Evolutionary conservation across 2,113 vertebrate genomes (phyloP), one percentile per base, ranked within the genome.

Genomic region (Rhipidura dahli): DNA sequence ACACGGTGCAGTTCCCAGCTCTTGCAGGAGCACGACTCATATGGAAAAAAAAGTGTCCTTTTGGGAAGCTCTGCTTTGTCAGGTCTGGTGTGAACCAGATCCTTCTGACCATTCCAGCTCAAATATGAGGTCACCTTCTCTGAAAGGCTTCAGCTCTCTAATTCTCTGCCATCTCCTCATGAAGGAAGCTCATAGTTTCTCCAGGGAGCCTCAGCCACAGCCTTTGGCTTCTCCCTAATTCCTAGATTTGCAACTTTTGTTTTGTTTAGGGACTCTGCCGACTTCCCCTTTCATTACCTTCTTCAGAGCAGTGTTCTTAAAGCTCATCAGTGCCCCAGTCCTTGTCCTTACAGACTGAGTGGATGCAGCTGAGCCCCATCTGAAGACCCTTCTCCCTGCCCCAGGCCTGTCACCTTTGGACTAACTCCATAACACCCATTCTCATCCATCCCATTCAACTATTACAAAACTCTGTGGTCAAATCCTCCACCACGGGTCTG

Each of bases 1-100:
- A 72, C 31, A 27, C 31, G 42, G 15, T 3, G 33, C 71, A 40
- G 39, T 78, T 89, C 73, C 82, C 61, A 72, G 87, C 91, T 78
- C 56, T 79, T 71, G 56, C 51, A 50, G 50, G 66, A 88, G 20
- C 33, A 28, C 92, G 82, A 93, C 82, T 96, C 92, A 95, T 28
- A 8, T 18, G 68, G 80, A 89, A 84, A 73, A 64, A 64, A 39
- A 92, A 20, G 47, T 64, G 75, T 78, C 81, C 69, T 89, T 94
- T 76, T 60, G 44, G 66, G 70, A 72, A 94, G 44, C 63, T 93
- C 54, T 1, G 4, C 60, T 81, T 86, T 4, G 1, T 89, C 59
- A 75, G 37, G 51, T 89, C 64, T 92, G 54, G 10, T 45, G 13
- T 33, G 65, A 95, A 47, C 63, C n/a, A 68, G 56, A 20, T 47